Evolutionary conservation across 2,113 vertebrate genomes (phyloP).

Genomic region (Amazona vittata): DNA sequence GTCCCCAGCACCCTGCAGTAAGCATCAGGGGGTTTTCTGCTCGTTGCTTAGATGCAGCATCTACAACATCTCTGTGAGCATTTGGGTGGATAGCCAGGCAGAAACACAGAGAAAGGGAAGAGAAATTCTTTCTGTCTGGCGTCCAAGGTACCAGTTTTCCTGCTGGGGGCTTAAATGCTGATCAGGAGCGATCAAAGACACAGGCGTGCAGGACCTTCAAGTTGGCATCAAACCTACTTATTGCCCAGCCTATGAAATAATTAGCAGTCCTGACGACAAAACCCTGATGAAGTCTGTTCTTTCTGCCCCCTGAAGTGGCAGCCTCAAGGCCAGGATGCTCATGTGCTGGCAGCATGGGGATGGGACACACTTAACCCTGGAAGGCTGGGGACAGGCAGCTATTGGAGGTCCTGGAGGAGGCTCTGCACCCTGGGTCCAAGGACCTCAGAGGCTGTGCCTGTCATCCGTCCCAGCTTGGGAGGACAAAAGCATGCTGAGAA

Average conservation of each 20-base stretch:
- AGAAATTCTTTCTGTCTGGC: not conserved
- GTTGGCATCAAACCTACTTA: not conserved
- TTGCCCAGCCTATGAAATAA: not conserved
- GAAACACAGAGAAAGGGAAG: not conserved
- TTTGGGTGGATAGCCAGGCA: not conserved
- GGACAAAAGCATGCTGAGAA: not conserved
- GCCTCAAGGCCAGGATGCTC: not conserved
- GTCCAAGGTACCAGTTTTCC: not conserved
- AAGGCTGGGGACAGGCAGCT: not conserved
- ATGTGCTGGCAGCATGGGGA: rapidly evolving
- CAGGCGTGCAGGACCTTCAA: not conserved
- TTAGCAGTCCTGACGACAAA: not conserved
- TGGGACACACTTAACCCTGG: rapidly evolving
- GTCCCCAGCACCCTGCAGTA: not conserved
- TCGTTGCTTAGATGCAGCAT: not conserved
- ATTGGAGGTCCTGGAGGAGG: not conserved
- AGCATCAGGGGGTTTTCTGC: not conserved
- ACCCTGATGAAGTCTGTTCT: not conserved
- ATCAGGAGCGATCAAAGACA: not conserved
- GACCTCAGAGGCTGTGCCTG: not conserved
- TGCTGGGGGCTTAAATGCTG: not conserved
- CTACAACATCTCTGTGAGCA: not conserved
- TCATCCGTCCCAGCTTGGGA: not conserved
- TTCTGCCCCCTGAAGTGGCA: not conserved
- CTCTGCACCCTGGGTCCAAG: not conserved